Evolutionary conservation across 2,113 vertebrate species (phyloP), one percentile per base, ranked within the genome.

Genomic region (Hemichromis elongatus): DNA sequence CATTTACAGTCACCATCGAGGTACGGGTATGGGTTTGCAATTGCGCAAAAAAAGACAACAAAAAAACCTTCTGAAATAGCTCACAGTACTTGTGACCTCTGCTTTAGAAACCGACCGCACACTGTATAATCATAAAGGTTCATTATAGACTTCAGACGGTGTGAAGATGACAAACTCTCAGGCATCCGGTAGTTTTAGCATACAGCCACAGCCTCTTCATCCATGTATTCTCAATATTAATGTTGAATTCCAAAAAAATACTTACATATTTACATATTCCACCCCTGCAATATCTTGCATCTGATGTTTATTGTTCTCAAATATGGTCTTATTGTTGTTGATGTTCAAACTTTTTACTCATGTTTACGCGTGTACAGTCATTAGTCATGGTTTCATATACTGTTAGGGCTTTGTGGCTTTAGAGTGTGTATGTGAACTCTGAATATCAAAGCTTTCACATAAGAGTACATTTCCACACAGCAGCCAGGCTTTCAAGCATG

Each of bases 301-400:
- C 86, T 89, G 37, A 87, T 92, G 79, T 87, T 81, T 90, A 86
- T 86, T 50, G 40, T 28, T 56, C 78, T 89, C 26, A 90, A 86
- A 81, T 90, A 89, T 81, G 66, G 88, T 82, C 82, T 84, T 90
- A 79, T 90, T 93, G 84, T 92, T 95, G 84, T 95, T 94, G 91
- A 89, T 53, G 70, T 94, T 95, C 61, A 93, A 92, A 85, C 95
- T 90, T 88, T 68, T 88, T 63, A 86, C 90, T 86, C 87, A 55
- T 91, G 91, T 93, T 93, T 95, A 92, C 28, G 4, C 66, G 81
- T 89, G 91, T 95, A 95, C 92, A 92, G 94, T 92, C 92, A 96
- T 96, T 95, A 95, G 93, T 96, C 95, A 96, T 90, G 92, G 94
- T 96, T 96, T 96, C 95, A 90, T 87, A 93, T 88, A 93, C 90